Conservation (phyloP, 2,797 vertebrate genomes). For the Hydrophis major region DNA sequence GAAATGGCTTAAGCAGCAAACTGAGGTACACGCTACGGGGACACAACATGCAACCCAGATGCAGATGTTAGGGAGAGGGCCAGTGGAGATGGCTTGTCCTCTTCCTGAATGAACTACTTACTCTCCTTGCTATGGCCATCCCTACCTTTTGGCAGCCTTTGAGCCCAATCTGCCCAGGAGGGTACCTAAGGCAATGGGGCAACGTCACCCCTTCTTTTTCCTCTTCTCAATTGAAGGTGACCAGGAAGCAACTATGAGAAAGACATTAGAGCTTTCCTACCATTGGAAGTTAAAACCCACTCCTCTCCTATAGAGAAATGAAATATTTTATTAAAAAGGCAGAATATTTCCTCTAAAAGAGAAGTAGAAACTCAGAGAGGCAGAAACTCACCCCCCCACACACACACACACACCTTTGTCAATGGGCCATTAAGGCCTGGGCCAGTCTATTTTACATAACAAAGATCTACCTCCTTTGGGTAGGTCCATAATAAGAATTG, state of each 20-base stretch:
- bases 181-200: neutral
- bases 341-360: too few relatives aligned
- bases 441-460: too few relatives aligned
- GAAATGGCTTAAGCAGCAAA: neutral
- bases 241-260: neutral
- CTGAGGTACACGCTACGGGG: neutral
- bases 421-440: too few relatives aligned
- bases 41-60: neutral
- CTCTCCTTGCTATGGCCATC: neutral
- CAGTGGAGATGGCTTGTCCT: neutral
- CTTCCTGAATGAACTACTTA: neutral
- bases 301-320: too few relatives aligned
- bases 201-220: neutral
- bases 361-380: too few relatives aligned
- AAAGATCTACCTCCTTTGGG: too few relatives aligned
- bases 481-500: too few relatives aligned
- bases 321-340: too few relatives aligned
- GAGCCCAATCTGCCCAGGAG: neutral
- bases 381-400: too few relatives aligned
- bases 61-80: neutral
- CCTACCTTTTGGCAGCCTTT: neutral
- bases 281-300: too few relatives aligned
- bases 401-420: too few relatives aligned
- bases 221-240: neutral
- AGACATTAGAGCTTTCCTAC: neutral